Evolutionary conservation across 1,140 invertebrate species (phyloP), one percentile per base, ranked within the genome.

Genomic region (Conopomorpha cramerella): DNA sequence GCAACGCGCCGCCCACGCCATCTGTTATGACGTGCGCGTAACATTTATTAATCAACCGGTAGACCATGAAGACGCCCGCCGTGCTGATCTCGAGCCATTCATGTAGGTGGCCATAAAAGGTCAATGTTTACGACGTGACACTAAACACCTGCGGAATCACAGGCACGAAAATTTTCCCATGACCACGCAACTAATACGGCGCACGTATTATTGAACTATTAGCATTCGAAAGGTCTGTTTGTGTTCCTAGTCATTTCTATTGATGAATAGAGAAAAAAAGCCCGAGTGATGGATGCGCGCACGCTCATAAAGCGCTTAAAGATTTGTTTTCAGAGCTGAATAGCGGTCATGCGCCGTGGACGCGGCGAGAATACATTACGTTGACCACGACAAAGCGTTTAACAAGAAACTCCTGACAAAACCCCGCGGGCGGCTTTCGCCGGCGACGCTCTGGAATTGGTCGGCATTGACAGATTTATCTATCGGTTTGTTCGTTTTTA

Each of bases 171-270:
- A n/a, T n/a, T n/a, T n/a, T n/a, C n/a, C n/a, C n/a, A n/a, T n/a
- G n/a, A n/a, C n/a, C n/a, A n/a, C n/a, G n/a, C 60, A 66, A 70
- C 68, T 60, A 63, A 71, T 70, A 58, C 60, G 41, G 39, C 41
- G 53, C 71, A 76, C 71, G 68, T 67, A 57, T n/a, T n/a, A n/a
- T 57, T 38, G 34, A 36, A 51, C 47, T n/a, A 76, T 76, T 76
- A 67, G 55, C 71, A 72, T 72, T 71, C 67, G 59, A 71, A 76
- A 70, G 63, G 55, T 55, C 61, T 76, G 67, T 76, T 76, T 76
- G 63, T 60, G 59, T 55, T 56, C 58, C 53, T 60, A 49, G 50
- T 38, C 45, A 55, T 49, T 50, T 49, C 42, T 55, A 46, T 50
- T 51, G 53, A 47, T 64, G 58, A 68, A 68, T 67, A 61, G 64